Percentiles rank a stretch among this genome's conserved stretches.
Evolutionary conservation across 2,797 vertebrate species (phyloP).

Genomic region (Urosaurus nigricauda): DNA sequence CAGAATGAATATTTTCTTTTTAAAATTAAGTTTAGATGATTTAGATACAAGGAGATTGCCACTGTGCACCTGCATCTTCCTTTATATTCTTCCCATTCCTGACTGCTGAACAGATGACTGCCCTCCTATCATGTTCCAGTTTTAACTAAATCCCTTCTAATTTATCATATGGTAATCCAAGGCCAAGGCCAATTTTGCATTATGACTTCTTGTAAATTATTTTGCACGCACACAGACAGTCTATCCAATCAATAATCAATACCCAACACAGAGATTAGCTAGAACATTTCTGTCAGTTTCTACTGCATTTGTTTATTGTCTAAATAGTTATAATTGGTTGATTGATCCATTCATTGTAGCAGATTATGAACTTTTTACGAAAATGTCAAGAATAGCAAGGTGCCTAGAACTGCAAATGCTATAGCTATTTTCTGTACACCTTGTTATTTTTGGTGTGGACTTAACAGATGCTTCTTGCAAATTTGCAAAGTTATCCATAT

Average conservation of each 20-base stretch:
- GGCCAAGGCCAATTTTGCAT: too few species aligned
- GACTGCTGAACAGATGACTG: not conserved
- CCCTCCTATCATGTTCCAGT: not conserved
- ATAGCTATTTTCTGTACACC: not conserved
- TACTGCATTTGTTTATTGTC: not conserved
- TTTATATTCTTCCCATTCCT: slow-evolving; percentile 30
- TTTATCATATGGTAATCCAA: not conserved
- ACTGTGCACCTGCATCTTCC: not conserved
- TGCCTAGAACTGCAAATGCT: not conserved
- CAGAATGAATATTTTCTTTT: slow-evolving; percentile 15
- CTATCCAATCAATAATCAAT: not conserved
- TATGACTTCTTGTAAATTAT: not conserved
- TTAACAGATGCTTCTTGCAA: not conserved
- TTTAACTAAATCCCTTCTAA: not conserved
- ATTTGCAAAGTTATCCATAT: not conserved
- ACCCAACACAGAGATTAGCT: not conserved
- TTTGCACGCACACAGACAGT: not conserved
- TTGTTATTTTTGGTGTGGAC: not conserved
- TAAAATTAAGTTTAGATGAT: slow-evolving; percentile 23
- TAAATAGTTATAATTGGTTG: not conserved
- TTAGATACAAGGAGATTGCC: slow-evolving; percentile 46
- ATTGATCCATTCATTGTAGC: not conserved
- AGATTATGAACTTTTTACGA: not conserved
- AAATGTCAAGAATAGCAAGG: not conserved
- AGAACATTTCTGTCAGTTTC: not conserved